Conservation (phyloP, 2,113 vertebrate genomes). For the Progne subis region DNA sequence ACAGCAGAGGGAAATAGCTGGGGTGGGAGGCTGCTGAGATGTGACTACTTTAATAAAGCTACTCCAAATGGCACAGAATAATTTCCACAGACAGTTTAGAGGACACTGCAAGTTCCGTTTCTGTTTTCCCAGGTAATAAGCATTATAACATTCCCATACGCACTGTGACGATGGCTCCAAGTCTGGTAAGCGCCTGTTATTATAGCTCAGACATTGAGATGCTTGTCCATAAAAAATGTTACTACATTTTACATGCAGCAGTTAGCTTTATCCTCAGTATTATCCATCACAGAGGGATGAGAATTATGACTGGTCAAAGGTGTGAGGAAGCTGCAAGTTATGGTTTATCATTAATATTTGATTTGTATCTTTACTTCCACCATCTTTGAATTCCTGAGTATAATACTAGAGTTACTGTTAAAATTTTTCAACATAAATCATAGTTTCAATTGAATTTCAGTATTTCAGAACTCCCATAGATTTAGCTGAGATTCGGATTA, state of each 20-base stretch:
- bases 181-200: neutral
- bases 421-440: neutral
- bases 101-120: neutral
- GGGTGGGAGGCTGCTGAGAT: neutral
- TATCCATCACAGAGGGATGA: neutral
- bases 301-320: neutral
- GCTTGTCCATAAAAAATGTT: neutral
- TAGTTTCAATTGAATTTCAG: neutral
- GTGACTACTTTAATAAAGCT: neutral
- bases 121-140: neutral
- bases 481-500: neutral
- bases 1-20: neutral
- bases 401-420: slow-evolving; percentile 52
- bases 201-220: neutral
- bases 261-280: slow-evolving; percentile 30
- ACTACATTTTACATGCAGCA: slow-evolving; percentile 25
- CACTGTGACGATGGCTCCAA: neutral
- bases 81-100: neutral
- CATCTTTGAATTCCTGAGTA: slow-evolving; percentile 69
- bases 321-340: slow-evolving; percentile 56
- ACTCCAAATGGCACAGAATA: neutral
- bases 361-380: slow-evolving; percentile 37
- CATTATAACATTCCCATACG: accelerated
- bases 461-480: neutral
- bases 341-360: slow-evolving; percentile 5